Evolutionary conservation across 2,888 invertebrate genomes (phyloP).

Genomic region (Temnothorax rugatulus): DNA sequence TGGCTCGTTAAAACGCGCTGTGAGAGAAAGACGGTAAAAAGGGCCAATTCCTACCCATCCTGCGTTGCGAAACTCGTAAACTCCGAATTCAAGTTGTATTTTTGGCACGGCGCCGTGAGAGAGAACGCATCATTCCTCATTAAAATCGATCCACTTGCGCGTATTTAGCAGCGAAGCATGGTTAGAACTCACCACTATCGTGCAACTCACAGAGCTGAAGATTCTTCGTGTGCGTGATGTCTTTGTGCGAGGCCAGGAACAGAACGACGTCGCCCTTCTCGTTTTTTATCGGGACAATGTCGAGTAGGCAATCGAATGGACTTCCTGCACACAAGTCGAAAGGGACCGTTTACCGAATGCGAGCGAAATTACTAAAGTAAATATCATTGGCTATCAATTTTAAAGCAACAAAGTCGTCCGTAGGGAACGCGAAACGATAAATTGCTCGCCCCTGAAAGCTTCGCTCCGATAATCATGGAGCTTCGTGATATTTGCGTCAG

Average conservation of each 20-base stretch:
- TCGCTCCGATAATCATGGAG: conserved; percentile 26
- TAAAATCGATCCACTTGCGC: conserved; percentile 50
- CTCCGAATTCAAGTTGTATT: conserved; percentile 36
- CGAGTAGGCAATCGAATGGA: conserved; percentile 98
- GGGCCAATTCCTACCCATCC: conserved; percentile 84
- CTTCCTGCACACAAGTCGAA: conserved; percentile 89
- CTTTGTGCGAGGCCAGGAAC: conserved; percentile 98
- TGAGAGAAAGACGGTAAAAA: conserved; percentile 83
- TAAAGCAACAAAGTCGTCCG: neutral
- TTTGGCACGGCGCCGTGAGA: conserved; percentile 37
- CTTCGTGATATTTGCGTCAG: neutral
- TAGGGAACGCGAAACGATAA: neutral
- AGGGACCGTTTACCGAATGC: neutral
- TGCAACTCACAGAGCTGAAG: conserved; percentile 90
- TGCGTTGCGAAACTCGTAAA: conserved; percentile 41
- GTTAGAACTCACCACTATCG: conserved; percentile 92
- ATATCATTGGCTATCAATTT: conserved; percentile 4
- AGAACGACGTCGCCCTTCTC: conserved; percentile 98
- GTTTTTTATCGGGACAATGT: conserved; percentile 99
- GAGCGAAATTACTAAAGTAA: neutral
- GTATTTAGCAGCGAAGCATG: conserved; percentile 73
- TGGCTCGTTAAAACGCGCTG: conserved; percentile 62
- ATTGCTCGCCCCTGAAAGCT: neutral
- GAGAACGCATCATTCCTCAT: conserved; percentile 38
- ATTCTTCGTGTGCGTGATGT: conserved; percentile 95